Evolutionary conservation across 2,888 invertebrate species (phyloP).

Genomic region (Spilosoma lubricipeda): DNA sequence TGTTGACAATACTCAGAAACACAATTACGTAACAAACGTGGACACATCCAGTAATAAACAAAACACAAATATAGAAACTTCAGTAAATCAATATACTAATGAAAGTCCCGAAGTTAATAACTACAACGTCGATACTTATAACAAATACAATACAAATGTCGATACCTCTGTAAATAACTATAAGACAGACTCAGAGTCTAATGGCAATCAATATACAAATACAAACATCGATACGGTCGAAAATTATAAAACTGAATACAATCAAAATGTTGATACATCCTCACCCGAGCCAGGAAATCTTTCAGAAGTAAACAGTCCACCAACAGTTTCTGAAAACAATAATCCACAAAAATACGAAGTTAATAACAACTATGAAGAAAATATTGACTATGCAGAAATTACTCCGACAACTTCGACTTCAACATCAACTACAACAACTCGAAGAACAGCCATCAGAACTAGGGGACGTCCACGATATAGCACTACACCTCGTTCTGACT

Average conservation of each 20-base stretch:
- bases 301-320: constrained; percentile 55
- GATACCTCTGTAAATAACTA: constrained; percentile 35
- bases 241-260: constrained; percentile 53
- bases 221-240: constrained; percentile 37
- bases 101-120: constrained; percentile 17
- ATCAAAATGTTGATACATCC: constrained; percentile 59
- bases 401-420: constrained; percentile 63
- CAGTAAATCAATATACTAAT: constrained; percentile 9
- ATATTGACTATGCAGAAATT: constrained; percentile 59
- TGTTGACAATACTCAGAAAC: constrained; percentile 17
- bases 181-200: constrained; percentile 24
- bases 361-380: constrained; percentile 66
- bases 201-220: constrained; percentile 32
- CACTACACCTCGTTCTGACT: constrained; percentile 72
- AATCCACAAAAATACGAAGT: constrained; percentile 58
- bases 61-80: constrained; percentile 34
- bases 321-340: constrained; percentile 53
- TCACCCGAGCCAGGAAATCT: constrained; percentile 56
- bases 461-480: constrained; percentile 80
- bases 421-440: constrained; percentile 73
- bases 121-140: constrained; percentile 16
- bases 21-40: constrained; percentile 16
- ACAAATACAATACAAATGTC: constrained; percentile 29
- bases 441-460: constrained; percentile 67
- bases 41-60: constrained; percentile 20